Percentiles rank a stretch among this genome's conserved stretches.
These are phyloP conservation scores for Dendroctonus ponderosae DNA, from an alignment of 1,140 invertebrate species.

Conservation along the genomic window DNA sequence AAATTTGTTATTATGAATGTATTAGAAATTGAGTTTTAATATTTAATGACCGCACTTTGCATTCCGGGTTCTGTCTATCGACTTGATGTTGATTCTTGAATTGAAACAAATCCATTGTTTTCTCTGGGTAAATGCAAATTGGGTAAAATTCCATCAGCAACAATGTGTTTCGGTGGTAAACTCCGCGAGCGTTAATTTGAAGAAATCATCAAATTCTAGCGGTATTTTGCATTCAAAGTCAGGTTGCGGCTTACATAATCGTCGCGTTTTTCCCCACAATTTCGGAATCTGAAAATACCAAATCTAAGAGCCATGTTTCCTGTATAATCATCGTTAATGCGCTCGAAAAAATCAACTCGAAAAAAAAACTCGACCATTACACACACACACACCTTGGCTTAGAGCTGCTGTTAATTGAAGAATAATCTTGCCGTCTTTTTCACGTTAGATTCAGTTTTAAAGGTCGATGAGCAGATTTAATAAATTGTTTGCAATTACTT, in stretches of 20 bases:
- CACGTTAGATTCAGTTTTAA: too few relatives aligned
- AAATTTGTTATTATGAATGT: conserved; percentile 11
- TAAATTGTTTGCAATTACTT: too few relatives aligned
- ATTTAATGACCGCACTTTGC: background rate
- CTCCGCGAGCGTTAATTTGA: too few relatives aligned
- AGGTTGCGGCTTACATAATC: background rate
- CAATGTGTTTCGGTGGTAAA: too few relatives aligned
- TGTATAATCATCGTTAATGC: conserved; percentile 9
- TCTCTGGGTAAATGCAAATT: background rate
- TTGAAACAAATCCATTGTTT: too few relatives aligned
- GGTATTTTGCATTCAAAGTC: background rate
- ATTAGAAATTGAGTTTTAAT: conserved; percentile 5
- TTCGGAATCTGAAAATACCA: conserved; percentile 10
- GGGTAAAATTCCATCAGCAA: background rate
- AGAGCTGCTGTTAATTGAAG: conserved; percentile 6
- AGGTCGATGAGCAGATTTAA: too few relatives aligned
- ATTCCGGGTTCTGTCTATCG: too few relatives aligned
- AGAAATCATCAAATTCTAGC: too few relatives aligned
- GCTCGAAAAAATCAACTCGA: background rate
- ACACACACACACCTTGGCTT: conserved; percentile 1
- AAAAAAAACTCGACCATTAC: conserved; percentile 7
- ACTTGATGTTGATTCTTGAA: background rate
- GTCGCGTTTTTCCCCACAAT: conserved; percentile 2
- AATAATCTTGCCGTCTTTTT: conserved; percentile 7
- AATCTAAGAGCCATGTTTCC: conserved; percentile 8